Conservation (phyloP, 53 echinoderm and acorn worm species). For the Crossaster papposus region DNA sequence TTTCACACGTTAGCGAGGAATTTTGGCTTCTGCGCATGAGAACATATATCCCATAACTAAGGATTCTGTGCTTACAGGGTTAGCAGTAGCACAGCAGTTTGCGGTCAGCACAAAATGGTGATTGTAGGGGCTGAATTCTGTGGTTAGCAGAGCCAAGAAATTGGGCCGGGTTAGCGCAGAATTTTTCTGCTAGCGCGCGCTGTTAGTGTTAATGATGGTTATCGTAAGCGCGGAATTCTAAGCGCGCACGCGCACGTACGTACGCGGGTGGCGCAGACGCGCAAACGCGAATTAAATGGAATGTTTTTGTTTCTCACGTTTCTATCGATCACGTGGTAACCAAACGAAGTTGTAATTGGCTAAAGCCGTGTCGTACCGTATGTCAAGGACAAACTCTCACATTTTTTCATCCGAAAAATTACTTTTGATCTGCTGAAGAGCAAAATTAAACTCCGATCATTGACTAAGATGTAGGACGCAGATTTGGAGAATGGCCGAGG, state of each 20-base stretch:
- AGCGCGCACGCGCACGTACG: background rate
- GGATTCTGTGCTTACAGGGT: too few species aligned
- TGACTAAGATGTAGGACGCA: background rate
- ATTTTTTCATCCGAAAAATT: background rate
- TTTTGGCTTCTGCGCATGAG: too few species aligned
- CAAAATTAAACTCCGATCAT: background rate
- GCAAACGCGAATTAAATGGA: background rate
- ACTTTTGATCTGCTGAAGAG: background rate
- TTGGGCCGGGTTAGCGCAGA: too few species aligned
- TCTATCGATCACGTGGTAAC: background rate
- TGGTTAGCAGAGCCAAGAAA: too few species aligned
- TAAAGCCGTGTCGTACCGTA: background rate
- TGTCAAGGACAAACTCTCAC: background rate
- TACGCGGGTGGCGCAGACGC: background rate
- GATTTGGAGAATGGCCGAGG: background rate
- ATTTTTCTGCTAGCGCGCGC: too few species aligned
- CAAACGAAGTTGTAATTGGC: background rate
- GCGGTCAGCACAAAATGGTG: too few species aligned
- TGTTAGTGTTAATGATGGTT: too few species aligned
- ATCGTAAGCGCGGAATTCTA: too few species aligned
- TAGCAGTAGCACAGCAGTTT: too few species aligned
- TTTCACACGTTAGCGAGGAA: too few species aligned
- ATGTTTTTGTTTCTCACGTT: background rate
- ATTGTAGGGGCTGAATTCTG: too few species aligned
- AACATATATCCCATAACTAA: too few species aligned